A percentile compares a stretch with the other conserved stretches of the same genome.
Evolutionary conservation across 1,140 invertebrate genomes (phyloP).

Genomic region (Bombus huntii): DNA sequence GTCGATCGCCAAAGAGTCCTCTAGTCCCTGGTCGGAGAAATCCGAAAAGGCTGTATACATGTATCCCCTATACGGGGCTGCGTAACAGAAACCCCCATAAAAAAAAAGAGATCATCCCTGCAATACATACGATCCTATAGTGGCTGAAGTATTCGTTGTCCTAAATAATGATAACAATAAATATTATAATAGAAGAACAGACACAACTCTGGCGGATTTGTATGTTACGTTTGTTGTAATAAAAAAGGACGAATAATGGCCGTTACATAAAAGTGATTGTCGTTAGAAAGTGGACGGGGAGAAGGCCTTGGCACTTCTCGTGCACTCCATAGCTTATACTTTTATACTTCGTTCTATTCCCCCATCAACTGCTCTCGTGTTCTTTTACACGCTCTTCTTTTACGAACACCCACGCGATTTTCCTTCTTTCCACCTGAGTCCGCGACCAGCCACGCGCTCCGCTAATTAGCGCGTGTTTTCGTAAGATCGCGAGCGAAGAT

Average conservation of each 20-base stretch:
- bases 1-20: conserved; percentile 79
- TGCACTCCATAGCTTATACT: conserved; percentile 35
- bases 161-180: not conserved
- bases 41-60: conserved; percentile 46
- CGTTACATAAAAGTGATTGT: conserved; percentile 79
- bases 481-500: conserved; percentile 19
- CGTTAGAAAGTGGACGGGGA: conserved; percentile 74
- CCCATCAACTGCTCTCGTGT: conserved; percentile 9
- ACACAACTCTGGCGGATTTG: conserved; percentile 60
- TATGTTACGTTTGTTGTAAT: conserved; percentile 80
- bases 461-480: conserved; percentile 45
- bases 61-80: conserved; percentile 5
- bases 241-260: conserved; percentile 74
- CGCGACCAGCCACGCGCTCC: conserved; percentile 22
- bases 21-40: conserved; percentile 77
- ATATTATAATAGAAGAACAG: not conserved
- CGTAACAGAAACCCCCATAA: conserved; percentile 27
- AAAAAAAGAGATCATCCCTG: conserved; percentile 7
- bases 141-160: conserved; percentile 27
- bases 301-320: conserved; percentile 66
- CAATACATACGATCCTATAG: conserved; percentile 17
- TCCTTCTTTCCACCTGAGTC: not conserved
- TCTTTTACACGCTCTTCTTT: conserved; percentile 34
- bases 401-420: conserved; percentile 35
- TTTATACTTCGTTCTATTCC: conserved; percentile 52